Conservation (phyloP, 2,888 invertebrate species). For the Mesorhabditis belari region DNA sequence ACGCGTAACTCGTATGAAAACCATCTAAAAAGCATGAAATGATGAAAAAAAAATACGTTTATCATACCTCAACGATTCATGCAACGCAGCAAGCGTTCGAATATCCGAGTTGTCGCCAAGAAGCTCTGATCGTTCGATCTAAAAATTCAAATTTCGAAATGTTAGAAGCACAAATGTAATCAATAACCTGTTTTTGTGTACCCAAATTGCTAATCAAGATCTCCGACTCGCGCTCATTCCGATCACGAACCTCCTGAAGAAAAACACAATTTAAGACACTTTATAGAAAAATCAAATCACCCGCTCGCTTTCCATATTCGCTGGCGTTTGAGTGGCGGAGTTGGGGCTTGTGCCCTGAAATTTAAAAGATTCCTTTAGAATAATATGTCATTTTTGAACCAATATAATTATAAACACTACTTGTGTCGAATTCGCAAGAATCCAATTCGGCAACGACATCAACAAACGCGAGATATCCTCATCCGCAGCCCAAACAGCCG, state of each 20-base stretch:
- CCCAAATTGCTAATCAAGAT: slow-evolving; percentile 79
- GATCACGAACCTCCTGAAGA: slow-evolving; percentile 64
- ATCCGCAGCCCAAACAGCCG: slow-evolving; percentile 84
- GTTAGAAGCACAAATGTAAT: background rate
- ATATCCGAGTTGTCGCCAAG: slow-evolving; percentile 75
- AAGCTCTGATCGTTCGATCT: slow-evolving; percentile 68
- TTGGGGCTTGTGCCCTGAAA: slow-evolving; percentile 8
- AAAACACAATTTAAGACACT: background rate
- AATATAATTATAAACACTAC: too few relatives aligned
- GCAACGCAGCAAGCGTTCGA: slow-evolving; percentile 76
- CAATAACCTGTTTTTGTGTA: slow-evolving; percentile 36
- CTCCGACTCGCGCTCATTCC: slow-evolving; percentile 81
- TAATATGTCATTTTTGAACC: too few relatives aligned
- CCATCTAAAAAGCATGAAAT: slow-evolving; percentile 50
- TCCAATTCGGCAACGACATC: slow-evolving; percentile 72
- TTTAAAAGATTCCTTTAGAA: background rate
- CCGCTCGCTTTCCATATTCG: slow-evolving; percentile 29
- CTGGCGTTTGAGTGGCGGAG: slow-evolving; percentile 29
- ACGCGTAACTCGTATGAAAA: slow-evolving; percentile 53
- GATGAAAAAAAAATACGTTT: background rate
- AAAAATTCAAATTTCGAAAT: background rate
- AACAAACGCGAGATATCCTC: slow-evolving; percentile 87
- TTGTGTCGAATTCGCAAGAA: slow-evolving; percentile 37
- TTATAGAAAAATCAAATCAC: background rate
- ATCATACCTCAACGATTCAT: slow-evolving; percentile 72